phyloP scores from a whole-genome alignment of 2,113 vertebrate species.

The Motacilla alba region DNA sequence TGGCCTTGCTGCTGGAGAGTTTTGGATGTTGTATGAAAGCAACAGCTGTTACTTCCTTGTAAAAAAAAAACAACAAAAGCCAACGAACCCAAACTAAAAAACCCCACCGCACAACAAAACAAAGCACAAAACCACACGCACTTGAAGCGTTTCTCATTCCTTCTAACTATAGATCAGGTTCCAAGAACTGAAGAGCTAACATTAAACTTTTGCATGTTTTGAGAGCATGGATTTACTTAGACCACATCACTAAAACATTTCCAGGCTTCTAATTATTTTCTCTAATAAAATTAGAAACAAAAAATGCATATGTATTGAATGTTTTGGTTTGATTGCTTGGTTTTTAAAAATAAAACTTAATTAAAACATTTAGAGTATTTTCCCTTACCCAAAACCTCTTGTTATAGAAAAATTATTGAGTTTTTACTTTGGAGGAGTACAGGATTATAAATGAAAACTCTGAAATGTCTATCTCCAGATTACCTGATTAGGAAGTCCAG shows the following conservation, averaged over 20 bases:
- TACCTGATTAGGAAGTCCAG: neutral
- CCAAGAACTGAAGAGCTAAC: constrained; percentile 18
- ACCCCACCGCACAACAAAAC: neutral
- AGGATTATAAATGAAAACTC: neutral
- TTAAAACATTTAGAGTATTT: neutral
- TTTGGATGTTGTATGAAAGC: constrained; percentile 38
- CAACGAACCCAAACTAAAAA: neutral
- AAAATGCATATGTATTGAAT: neutral
- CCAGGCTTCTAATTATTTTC: neutral
- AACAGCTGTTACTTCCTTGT: constrained; percentile 55
- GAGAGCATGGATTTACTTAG: neutral
- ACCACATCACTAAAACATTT: neutral
- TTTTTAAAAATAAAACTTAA: neutral
- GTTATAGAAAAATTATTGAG: neutral
- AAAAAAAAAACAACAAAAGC: neutral
- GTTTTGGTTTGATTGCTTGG: neutral
- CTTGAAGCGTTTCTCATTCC: constrained; percentile 34
- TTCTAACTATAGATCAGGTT: constrained; percentile 57
- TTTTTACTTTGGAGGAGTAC: neutral
- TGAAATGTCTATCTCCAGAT: neutral
- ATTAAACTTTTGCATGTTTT: neutral
- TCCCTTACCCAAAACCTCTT: neutral
- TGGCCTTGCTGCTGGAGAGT: neutral
- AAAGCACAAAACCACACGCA: constrained; percentile 38
- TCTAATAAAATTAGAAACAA: neutral